phyloP scores from a whole-genome alignment of 2,888 invertebrate genomes.

The Scelioninae gen. 1 region DNA sequence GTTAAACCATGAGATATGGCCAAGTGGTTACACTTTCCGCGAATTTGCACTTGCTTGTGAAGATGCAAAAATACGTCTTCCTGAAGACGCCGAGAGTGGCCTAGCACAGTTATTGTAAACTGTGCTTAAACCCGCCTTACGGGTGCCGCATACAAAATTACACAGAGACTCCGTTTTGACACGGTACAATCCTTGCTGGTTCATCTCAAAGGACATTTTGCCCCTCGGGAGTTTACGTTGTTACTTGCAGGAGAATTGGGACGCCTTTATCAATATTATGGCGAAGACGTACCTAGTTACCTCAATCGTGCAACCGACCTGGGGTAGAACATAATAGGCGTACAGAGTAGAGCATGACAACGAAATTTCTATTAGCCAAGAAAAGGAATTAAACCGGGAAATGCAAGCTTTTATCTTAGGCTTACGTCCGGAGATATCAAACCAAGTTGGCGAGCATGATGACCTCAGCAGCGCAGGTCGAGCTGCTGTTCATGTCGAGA shows the following conservation, averaged over 20 bases:
- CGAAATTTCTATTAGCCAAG: too few species aligned
- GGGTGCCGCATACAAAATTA: neutral
- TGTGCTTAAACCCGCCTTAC: neutral
- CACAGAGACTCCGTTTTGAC: neutral
- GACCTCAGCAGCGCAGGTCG: neutral
- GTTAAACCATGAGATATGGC: neutral
- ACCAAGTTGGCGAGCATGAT: neutral
- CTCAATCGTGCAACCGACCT: neutral
- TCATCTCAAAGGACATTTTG: slow-evolving; percentile 12
- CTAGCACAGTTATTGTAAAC: slow-evolving; percentile 6
- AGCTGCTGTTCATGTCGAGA: slow-evolving; percentile 21
- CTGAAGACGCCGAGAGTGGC: neutral
- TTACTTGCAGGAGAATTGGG: slow-evolving; percentile 4
- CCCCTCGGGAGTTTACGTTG: neutral
- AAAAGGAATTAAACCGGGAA: too few species aligned
- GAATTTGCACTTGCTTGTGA: slow-evolving; percentile 19
- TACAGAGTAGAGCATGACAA: too few species aligned
- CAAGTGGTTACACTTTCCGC: neutral
- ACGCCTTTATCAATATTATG: slow-evolving; percentile 11
- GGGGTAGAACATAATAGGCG: slow-evolving; percentile 2
- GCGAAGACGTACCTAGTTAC: slow-evolving; percentile 17
- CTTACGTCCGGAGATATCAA: neutral
- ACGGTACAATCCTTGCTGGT: neutral
- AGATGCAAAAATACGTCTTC: slow-evolving; percentile 5
- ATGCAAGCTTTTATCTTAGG: neutral